Evolutionary conservation across 2,888 invertebrate species (phyloP), one percentile per base, ranked within the genome.

Genomic region (Aphidoletes aphidimyza): DNA sequence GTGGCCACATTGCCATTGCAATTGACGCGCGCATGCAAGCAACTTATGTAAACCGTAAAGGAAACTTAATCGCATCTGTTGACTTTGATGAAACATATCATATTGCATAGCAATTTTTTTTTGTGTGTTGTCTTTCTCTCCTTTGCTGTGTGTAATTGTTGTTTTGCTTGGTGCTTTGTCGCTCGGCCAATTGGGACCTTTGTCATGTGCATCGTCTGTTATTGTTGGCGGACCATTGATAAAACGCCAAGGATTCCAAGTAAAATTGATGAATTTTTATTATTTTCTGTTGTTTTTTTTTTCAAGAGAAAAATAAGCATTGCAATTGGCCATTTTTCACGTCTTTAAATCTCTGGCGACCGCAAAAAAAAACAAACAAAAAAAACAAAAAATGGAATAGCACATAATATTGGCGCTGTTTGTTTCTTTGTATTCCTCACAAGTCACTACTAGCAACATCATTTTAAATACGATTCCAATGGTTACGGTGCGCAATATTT

Each of bases 51-150:
- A 54, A 26, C 26, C 22, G 5, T 22, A 6, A 42, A 11, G 6
- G 26, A 54, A 54, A 54, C 22, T 54, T 54, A 54, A 54, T 54
- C 26, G 54, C 54, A 22, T 54, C 6, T 11, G 54, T 54, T 26
- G 54, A 54, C 54, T 26, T 54, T 54, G 54, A 54, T 54, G 54
- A 22, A 54, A 54, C 26, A 6, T 54, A 54, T 54, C 54, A 54
- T 54, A 54, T 54, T 54, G 11, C 26, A n/a, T 26, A 3, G 22
- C 5, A 22, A 8, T 22, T 26, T 2, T 54, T 54, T 6, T 54
- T n/a, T 54, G 8, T 2, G 8, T 47, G 47, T 47, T 14, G 8
- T 17, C 17, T 42, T 9, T 42, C 6, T 11, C 42, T 9, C 42
- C 6, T 9, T 42, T 42, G 8, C 8, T 9, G 42, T 42, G 42